phyloP scores from a whole-genome alignment of 2,113 vertebrate species.

The Oenanthe melanoleuca region DNA sequence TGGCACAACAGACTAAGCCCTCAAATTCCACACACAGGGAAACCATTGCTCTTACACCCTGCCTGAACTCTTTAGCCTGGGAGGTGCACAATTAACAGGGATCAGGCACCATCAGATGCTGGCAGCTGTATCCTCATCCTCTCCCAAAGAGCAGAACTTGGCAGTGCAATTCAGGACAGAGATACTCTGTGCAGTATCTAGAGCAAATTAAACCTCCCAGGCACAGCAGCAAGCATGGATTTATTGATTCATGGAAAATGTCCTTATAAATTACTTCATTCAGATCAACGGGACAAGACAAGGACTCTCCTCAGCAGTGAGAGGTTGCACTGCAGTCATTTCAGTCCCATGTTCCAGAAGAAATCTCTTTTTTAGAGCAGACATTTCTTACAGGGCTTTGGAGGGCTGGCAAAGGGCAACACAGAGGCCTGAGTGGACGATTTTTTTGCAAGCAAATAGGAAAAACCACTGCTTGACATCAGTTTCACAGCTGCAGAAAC shows the following conservation, averaged over 20 bases:
- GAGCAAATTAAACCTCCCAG: conserved; percentile 45
- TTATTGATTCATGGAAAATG: conserved; percentile 57
- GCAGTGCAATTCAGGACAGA: neutral
- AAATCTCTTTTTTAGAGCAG: neutral
- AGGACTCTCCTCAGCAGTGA: neutral
- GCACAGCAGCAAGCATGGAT: conserved; percentile 23
- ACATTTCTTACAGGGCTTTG: neutral
- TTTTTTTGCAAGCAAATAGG: neutral
- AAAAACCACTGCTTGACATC: neutral
- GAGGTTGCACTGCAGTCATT: neutral
- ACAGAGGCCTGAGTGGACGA: neutral
- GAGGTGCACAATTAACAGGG: neutral
- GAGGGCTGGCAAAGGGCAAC: accelerated
- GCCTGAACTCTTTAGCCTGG: neutral
- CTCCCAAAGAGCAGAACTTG: neutral
- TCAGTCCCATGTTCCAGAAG: neutral
- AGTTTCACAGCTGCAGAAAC: neutral
- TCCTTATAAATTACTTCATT: conserved; percentile 50
- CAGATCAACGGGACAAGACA: neutral
- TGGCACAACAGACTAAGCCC: neutral
- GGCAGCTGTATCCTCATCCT: neutral
- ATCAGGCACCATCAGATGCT: neutral
- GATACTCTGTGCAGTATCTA: neutral
- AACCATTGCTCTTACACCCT: neutral
- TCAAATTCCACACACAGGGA: neutral